Evolutionary conservation across 2,888 invertebrate genomes (phyloP), one percentile per base, ranked within the genome.

Genomic region (Entomobrya multifasciata): DNA sequence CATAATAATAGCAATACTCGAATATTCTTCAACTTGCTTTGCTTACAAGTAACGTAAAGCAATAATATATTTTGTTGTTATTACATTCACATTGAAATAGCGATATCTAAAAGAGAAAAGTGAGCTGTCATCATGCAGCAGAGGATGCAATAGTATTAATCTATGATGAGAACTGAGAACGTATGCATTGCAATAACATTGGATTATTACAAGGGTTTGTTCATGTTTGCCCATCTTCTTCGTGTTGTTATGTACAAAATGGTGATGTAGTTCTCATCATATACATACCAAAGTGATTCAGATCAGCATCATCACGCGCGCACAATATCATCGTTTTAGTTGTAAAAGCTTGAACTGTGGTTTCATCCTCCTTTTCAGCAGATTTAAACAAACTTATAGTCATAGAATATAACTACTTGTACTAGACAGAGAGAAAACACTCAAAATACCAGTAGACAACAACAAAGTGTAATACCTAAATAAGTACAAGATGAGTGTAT

Each of bases 371-470:
- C 77, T 47, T 52, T 78, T 78, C 77, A 47, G 60, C 77, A 62
- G 44, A 62, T 77, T 65, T 78, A 60, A 78, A 78, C 77, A 62
- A 25, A 47, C 60, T 78, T 47, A n/a, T n/a, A 60, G 57, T 76
- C 77, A 78, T 47, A 47, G 44, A 52, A 60, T 36, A 65, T 65
- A 65, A 65, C 65, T 65, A 65, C 65, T 41, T n/a, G 30, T 30
- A 17, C n/a, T n/a, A 65, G 3, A 4, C 41, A 41, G 41, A 20
- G n/a, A n/a, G n/a, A 36, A 41, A 65, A 65, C 65, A 65, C 41
- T 65, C 41, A 65, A 65, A 65, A 65, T 65, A 65, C 65, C 65
- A 47, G 36, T 55, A 27, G 72, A 27, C 27, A 74, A 55, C 74
- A 65, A 76, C 77, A 78, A 78, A n/a, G n/a, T n/a, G n/a, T 44